Conservation (phyloP, 2,888 invertebrate species). For the Mantis religiosa region DNA sequence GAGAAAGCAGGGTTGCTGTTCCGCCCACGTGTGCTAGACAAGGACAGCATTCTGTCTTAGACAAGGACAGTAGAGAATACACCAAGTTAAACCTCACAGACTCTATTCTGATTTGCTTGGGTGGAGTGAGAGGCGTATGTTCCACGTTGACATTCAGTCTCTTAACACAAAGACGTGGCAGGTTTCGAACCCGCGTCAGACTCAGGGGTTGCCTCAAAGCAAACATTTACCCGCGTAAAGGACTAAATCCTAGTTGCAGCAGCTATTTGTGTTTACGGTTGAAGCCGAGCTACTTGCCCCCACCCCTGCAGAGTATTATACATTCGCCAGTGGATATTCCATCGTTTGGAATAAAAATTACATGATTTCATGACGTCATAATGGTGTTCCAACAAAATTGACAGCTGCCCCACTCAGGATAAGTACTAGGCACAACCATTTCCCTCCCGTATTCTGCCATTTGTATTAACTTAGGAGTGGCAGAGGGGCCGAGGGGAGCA, state of each 20-base stretch:
- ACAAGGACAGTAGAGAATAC: too few relatives aligned
- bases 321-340: background rate
- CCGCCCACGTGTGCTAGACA: too few relatives aligned
- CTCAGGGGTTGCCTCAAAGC: background rate
- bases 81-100: too few relatives aligned
- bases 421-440: conserved; percentile 18
- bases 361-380: conserved; percentile 9
- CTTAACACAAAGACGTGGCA: background rate
- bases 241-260: background rate
- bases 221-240: background rate
- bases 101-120: too few relatives aligned
- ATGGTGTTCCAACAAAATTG: conserved; percentile 16
- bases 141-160: too few relatives aligned
- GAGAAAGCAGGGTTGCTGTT: too few relatives aligned
- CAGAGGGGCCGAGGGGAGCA: background rate
- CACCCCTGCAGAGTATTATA: background rate
- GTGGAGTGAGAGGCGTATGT: too few relatives aligned
- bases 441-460: conserved; percentile 17
- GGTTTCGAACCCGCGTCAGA: background rate
- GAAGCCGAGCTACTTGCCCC: background rate
- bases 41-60: too few relatives aligned
- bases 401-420: conserved; percentile 8
- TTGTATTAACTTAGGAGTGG: conserved; percentile 14
- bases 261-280: background rate
- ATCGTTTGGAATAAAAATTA: background rate